Evolutionary conservation across 2,888 invertebrate genomes (phyloP), one percentile per base, ranked within the genome.

Genomic region (Rapana venosa): DNA sequence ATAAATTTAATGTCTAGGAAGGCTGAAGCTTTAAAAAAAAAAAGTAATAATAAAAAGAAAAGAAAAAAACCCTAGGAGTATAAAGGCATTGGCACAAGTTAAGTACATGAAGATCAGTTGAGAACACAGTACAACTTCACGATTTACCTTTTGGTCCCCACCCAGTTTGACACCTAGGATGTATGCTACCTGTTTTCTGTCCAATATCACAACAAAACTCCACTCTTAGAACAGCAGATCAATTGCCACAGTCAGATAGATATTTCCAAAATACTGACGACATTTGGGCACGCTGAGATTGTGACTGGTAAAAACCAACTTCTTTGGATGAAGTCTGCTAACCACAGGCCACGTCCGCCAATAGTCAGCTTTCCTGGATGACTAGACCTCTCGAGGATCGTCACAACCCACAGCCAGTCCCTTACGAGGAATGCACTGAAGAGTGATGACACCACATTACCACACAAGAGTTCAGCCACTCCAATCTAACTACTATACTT

Each of bases 361-460:
- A 32, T 15, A 32, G 77, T 13, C 81, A 83, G 30, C 70, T 22
- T 22, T 36, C 74, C 30, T 74, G 87, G 74, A 70, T 74, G 87
- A 87, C 87, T 87, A 74, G 87, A 74, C 87, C 74, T 70, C 20
- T 47, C n/a, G 36, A 35, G 66, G 66, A 32, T 32, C 2, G 66
- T 30, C 58, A 56, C 13, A 58, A 30, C 85, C 35, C 26, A 47
- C 22, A 26, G 47, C 47, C 22, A 36, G 74, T 70, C 70, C 26
- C 74, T 47, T 26, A 58, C 56, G 47, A 89, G 89, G 89, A 89
- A 89, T 89, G 89, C 89, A 89, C 89, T 47, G 70, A 47, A 83
- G 81, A 47, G 81, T 5, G 81, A 47, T 22, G n/a, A 83, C 81
- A 47, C 26, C 47, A 83, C 81, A 47, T 36, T 47, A 47, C 47